Conservation (phyloP, 2,797 vertebrate species). For the Acipenser ruthenus region DNA sequence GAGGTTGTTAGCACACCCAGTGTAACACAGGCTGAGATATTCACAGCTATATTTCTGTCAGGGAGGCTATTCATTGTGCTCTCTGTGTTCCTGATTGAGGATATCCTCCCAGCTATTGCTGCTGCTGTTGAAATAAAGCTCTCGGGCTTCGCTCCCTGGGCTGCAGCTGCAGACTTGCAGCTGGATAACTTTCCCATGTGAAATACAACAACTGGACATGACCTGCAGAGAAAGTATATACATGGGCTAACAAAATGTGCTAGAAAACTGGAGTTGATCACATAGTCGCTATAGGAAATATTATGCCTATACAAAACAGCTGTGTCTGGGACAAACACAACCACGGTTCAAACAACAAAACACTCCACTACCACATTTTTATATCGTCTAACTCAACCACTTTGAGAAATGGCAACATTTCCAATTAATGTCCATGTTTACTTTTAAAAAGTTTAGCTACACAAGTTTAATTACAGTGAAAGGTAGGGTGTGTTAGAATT, state of each 20-base stretch:
- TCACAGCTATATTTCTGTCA: conserved; percentile 66
- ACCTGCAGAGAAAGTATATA: conserved; percentile 11
- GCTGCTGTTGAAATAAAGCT: conserved; percentile 46
- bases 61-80: conserved; percentile 62
- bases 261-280: too few species aligned
- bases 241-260: background rate
- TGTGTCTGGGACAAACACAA: too few species aligned
- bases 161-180: conserved; percentile 33
- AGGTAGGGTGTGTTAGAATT: too few species aligned
- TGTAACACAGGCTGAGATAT: conserved; percentile 29
- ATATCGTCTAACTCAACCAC: too few species aligned
- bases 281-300: too few species aligned
- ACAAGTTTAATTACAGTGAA: too few species aligned
- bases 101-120: conserved; percentile 71
- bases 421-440: too few species aligned
- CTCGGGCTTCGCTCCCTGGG: conserved; percentile 51
- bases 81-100: conserved; percentile 67
- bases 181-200: conserved; percentile 48
- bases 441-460: too few species aligned
- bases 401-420: too few species aligned
- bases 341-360: too few species aligned
- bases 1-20: conserved; percentile 63
- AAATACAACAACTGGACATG: conserved; percentile 17
- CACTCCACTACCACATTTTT: too few species aligned
- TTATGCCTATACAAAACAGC: too few species aligned